Base-by-base conservation (phyloP, 2,888 invertebrate species). In the Phengaris alcon region DNA sequence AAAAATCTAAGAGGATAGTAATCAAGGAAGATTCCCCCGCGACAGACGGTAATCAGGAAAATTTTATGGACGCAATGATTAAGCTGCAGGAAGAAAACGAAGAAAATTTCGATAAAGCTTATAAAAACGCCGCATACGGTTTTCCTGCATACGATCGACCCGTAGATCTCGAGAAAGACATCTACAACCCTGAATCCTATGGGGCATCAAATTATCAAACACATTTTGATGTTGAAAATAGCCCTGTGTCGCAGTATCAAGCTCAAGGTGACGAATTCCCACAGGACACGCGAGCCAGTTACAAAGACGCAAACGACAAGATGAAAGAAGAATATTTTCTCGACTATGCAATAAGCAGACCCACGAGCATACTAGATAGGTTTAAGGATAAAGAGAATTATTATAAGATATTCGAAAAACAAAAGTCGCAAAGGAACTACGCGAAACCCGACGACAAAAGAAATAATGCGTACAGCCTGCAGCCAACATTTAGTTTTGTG, bases 91-190 rank as follows among this genome's bases (percentile, higher is more conserved):
- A 89, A 79, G 90, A 92, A 74, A 89, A 84, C 68, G 93, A 94
- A 80, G 88, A 93, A 81, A 88, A 91, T 77, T 94, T 93, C 79
- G 93, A 93, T 79, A 89, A 89, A 73, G 89, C 88, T 3, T 94
- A 93, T 75, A 88, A 91, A 81, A 84, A 91, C 75, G 87, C 93
- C 15, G 92, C 93, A 0, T 84, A 85, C 75, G 93, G 93, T 7
- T 94, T 93, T 77, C 90, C 90, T 15, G 90, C 89, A 0, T 93
- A 86, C 74, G 84, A 86, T 68, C 79, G 81, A 13, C 83, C 85
- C 1, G 78, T 82, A 12, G 88, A 90, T 46, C 76, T 80, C 9
- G 92, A 91, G 79, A 90, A 88, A 77, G 87, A 90, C 22, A 87
- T 90, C 70, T 91, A 88, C 77, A 86, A 88, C 75, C 89, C 92